Evolutionary conservation across 2,888 invertebrate genomes (phyloP).

Genomic region (Polymixis lichenea): DNA sequence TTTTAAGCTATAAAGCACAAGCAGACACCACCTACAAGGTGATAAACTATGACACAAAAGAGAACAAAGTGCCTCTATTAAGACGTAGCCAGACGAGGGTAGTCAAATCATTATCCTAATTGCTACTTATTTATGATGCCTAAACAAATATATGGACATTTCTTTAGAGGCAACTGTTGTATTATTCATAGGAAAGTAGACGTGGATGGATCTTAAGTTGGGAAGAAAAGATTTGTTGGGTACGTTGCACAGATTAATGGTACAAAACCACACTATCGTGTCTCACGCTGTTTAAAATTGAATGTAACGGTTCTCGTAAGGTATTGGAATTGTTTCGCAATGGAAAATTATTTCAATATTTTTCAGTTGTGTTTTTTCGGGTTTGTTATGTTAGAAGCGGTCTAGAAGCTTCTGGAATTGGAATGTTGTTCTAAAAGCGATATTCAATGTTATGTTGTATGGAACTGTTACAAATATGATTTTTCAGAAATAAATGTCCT

Average conservation of each 20-base stretch:
- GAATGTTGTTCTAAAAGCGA: conserved; percentile 1
- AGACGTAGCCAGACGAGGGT: conserved; percentile 43
- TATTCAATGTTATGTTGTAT: conserved; percentile 3
- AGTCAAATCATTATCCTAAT: conserved; percentile 68
- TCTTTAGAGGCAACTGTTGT: conserved; percentile 69
- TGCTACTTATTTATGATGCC: conserved; percentile 66
- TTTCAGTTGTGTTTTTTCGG: conserved; percentile 22
- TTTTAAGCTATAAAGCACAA: no score
- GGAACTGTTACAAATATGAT: not conserved
- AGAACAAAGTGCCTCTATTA: conserved; percentile 55
- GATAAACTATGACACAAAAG: conserved; percentile 32
- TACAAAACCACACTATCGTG: conserved; percentile 69
- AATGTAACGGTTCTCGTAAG: conserved; percentile 77
- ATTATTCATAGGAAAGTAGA: conserved; percentile 80
- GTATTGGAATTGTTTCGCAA: conserved; percentile 73
- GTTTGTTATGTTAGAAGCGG: not conserved
- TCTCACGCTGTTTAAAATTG: conserved; percentile 78
- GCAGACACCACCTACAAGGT: not conserved
- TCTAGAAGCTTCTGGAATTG: not conserved
- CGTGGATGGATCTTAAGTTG: conserved; percentile 80
- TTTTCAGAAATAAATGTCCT: not conserved
- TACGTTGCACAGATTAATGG: conserved; percentile 79
- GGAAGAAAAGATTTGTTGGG: conserved; percentile 84
- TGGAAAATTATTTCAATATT: conserved; percentile 51
- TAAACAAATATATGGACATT: conserved; percentile 72